These are phyloP conservation scores for Epinephelus coioides DNA, from an alignment of 2,797 vertebrate genomes.

Conservation along the genomic window DNA sequence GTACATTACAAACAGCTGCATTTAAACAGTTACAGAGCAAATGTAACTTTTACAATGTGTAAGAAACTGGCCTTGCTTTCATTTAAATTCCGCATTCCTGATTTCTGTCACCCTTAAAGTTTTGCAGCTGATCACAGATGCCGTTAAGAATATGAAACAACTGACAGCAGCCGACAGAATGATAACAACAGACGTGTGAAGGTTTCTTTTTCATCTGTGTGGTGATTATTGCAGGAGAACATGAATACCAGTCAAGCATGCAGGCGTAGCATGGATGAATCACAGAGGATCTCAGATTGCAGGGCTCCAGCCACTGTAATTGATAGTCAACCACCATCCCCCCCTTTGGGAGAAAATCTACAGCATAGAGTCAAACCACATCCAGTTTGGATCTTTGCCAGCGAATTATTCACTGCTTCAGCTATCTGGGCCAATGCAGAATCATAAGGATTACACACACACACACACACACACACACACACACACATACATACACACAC, in stretches of 20 bases:
- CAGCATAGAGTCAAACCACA: conserved; percentile 77
- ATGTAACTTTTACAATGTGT: conserved; percentile 22
- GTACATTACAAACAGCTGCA: conserved; percentile 66
- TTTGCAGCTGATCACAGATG: conserved; percentile 31
- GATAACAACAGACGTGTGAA: conserved; percentile 24
- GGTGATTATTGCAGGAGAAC: conserved; percentile 54
- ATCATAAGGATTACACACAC: conserved; percentile 75
- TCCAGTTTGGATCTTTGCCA: conserved; percentile 80
- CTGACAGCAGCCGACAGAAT: conserved; percentile 25
- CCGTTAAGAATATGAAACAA: conserved; percentile 26
- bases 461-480: neutral
- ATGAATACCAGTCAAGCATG: conserved; percentile 60
- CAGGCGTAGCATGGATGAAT: conserved; percentile 70
- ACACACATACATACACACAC: conserved; percentile 18
- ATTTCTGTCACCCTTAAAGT: conserved; percentile 19
- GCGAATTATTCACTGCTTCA: conserved; percentile 77
- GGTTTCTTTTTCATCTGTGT: neutral
- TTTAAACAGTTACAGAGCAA: conserved; percentile 49
- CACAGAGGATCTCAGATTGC: conserved; percentile 74
- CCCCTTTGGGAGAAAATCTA: conserved; percentile 61
- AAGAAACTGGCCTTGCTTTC: neutral
- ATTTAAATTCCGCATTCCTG: neutral
- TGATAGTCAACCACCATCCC: conserved; percentile 73
- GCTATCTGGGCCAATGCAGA: conserved; percentile 76
- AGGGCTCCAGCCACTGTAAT: conserved; percentile 77